A percentile compares a stretch with the other conserved stretches of the same genome.
These are phyloP conservation scores for Casuarius casuarius DNA, from an alignment of 2,113 vertebrate species.

Conservation along the genomic window DNA sequence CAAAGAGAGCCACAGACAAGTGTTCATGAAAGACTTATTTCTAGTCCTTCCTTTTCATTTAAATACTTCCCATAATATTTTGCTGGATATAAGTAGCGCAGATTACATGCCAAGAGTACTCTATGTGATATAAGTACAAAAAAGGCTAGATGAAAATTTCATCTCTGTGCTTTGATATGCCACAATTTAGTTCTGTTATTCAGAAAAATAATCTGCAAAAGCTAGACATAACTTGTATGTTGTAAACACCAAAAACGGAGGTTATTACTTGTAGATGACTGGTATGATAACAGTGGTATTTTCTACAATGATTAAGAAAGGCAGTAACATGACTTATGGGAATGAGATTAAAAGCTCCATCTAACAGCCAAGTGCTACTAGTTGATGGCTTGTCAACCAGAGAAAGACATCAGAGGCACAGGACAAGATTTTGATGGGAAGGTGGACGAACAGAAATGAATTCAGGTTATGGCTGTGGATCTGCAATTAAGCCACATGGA, in stretches of 20 bases:
- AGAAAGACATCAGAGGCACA: background rate
- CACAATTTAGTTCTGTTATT: background rate
- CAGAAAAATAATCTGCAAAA: background rate
- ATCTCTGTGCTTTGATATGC: background rate
- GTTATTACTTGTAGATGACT: background rate
- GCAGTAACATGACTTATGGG: background rate
- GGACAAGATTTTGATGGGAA: background rate
- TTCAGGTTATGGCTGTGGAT: background rate
- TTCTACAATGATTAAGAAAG: background rate
- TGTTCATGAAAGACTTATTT: background rate
- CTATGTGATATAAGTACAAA: background rate
- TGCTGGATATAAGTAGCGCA: background rate
- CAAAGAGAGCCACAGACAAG: background rate
- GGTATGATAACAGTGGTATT: background rate
- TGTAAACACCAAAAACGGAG: background rate
- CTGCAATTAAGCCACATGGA: background rate
- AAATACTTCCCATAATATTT: background rate
- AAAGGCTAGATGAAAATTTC: background rate
- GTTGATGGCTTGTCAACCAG: background rate
- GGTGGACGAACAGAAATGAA: rapidly evolving
- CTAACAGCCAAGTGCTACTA: background rate
- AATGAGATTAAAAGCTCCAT: background rate
- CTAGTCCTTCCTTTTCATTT: background rate
- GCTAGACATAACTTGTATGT: background rate
- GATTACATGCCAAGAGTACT: background rate